Evolutionary conservation across 2,797 vertebrate species (phyloP).

Genomic region (Enteromius treurensis): DNA sequence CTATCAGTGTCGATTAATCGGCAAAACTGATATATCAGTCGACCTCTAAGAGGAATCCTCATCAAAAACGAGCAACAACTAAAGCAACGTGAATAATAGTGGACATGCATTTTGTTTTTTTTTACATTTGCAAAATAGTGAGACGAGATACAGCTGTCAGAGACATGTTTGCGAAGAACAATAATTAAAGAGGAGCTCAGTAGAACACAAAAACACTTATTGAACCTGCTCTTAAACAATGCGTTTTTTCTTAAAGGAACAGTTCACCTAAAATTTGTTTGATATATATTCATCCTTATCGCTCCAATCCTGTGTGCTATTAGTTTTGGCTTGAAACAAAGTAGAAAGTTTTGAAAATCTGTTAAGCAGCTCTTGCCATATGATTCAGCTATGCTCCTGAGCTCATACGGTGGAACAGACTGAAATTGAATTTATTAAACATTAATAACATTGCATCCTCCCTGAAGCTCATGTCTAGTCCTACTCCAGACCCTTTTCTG

Average conservation of each 20-base stretch:
- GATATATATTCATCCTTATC: background rate
- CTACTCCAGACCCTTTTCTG: background rate
- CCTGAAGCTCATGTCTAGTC: background rate
- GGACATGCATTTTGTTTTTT: too few relatives aligned
- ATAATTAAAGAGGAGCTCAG: background rate
- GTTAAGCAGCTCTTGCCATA: background rate
- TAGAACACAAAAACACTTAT: background rate
- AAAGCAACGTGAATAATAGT: background rate
- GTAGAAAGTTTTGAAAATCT: background rate
- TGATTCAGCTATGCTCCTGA: background rate
- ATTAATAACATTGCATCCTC: background rate
- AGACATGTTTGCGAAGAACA: background rate
- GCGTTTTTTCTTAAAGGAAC: background rate
- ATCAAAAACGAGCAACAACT: background rate
- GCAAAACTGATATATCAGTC: background rate
- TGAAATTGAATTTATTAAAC: background rate
- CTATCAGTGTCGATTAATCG: background rate
- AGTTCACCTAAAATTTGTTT: background rate
- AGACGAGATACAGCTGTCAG: background rate
- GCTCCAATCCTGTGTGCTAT: background rate
- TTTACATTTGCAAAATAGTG: background rate
- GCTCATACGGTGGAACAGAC: background rate
- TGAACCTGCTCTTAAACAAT: background rate
- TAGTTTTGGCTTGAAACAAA: background rate
- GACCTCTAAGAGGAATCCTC: background rate